These are phyloP conservation scores for Apolygus lucorum DNA, from an alignment of 1,140 invertebrate species.

Conservation along the genomic window DNA sequence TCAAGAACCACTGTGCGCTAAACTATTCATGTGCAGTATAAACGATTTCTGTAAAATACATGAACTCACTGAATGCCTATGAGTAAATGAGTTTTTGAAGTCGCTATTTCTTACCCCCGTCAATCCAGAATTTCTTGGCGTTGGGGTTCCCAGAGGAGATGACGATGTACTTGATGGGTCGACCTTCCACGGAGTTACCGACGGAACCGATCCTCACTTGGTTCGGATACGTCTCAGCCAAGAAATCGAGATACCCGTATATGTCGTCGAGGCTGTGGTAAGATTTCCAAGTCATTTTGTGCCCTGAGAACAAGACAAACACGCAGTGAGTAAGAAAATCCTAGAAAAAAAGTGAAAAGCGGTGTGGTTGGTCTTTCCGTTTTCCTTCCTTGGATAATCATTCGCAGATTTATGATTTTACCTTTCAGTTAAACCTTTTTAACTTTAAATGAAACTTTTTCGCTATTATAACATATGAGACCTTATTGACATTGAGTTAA, in stretches of 20 bases:
- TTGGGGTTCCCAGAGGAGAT: constrained; percentile 45
- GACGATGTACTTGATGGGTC: constrained; percentile 60
- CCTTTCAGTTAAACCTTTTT: too few relatives aligned
- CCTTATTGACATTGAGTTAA: too few relatives aligned
- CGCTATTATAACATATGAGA: too few relatives aligned
- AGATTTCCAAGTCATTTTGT: constrained; percentile 70
- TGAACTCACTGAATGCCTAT: too few relatives aligned
- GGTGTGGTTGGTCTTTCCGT: background rate
- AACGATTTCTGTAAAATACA: too few relatives aligned
- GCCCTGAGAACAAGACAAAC: constrained; percentile 44
- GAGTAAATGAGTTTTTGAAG: too few relatives aligned
- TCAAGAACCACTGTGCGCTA: too few relatives aligned
- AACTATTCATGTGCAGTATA: too few relatives aligned
- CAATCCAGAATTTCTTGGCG: constrained; percentile 47
- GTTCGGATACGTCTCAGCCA: constrained; percentile 60
- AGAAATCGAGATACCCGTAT: constrained; percentile 46
- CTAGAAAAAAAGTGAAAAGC: background rate
- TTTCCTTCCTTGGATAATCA: background rate
- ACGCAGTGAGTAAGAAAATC: background rate
- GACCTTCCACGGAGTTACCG: constrained; percentile 64
- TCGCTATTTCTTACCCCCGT: constrained; percentile 50
- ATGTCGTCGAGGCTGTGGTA: constrained; percentile 58
- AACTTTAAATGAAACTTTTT: too few relatives aligned
- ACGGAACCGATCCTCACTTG: constrained; percentile 59
- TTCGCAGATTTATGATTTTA: background rate